Conservation (phyloP, 2,797 vertebrate genomes). For the Sylvia borin region DNA sequence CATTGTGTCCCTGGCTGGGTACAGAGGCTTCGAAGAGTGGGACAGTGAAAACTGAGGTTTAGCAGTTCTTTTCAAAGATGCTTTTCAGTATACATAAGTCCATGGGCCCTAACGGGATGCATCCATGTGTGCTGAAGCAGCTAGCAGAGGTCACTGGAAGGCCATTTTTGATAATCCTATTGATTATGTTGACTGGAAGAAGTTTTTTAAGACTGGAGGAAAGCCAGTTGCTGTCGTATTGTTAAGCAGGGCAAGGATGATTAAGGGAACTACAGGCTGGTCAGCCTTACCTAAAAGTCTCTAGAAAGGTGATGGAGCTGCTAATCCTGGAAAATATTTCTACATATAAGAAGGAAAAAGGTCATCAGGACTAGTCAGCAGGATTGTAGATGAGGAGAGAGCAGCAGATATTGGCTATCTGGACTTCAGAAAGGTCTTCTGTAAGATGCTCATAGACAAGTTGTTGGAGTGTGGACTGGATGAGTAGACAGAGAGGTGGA, state of each 20-base stretch:
- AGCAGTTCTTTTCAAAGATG: background rate
- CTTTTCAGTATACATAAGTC: background rate
- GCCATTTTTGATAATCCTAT: background rate
- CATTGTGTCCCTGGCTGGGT: background rate
- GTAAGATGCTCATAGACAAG: background rate
- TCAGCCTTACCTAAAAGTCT: background rate
- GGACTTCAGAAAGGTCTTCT: background rate
- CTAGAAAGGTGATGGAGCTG: background rate
- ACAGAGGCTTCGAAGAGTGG: background rate
- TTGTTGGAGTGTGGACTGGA: background rate
- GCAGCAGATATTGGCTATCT: background rate
- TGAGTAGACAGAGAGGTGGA: accelerated
- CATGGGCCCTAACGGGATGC: background rate
- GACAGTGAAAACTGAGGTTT: background rate
- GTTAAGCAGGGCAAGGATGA: background rate
- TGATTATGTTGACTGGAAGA: background rate
- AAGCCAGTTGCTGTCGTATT: background rate
- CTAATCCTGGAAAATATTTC: background rate
- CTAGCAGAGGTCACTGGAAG: background rate
- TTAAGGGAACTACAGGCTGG: background rate
- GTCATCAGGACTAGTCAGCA: background rate
- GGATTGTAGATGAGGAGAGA: background rate
- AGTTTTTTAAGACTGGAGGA: background rate
- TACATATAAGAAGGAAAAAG: background rate
- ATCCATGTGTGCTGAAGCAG: background rate